Evolutionary conservation across 2,888 invertebrate species (phyloP), one percentile per base, ranked within the genome.

Genomic region (Papilio protenor): DNA sequence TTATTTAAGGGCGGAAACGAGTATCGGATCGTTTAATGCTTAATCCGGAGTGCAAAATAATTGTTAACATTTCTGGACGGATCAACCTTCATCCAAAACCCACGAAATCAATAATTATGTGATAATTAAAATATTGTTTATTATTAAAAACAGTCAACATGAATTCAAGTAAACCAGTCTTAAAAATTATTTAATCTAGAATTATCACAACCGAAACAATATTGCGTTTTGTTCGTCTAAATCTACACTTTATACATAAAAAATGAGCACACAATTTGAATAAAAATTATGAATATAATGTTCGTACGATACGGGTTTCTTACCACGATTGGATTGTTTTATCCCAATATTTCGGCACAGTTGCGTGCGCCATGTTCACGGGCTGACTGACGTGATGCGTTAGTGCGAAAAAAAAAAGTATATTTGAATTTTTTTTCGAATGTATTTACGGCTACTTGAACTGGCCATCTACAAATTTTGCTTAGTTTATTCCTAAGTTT

Each of bases 171-270:
- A 71, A 72, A 40, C n/a, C 76, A 72, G 72, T 76, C 76, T 76
- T 76, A 52, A 72, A 61, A 76, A 47, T 64, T 1, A 73, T 66
- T 73, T 47, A 69, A 66, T 12, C 49, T 52, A 75, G 11, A 49
- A 49, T 21, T 70, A 75, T 70, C 78, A 77, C 70, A 78, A 77
- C 64, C 75, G 52, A 73, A 77, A 75, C 59, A 77, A 74, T 73
- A 77, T 74, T 75, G 59, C 66, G 18, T 61, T 79, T 78, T 16
- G 77, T 82, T 82, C n/a, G 78, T 78, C 64, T 81, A 80, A 6
- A 81, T 78, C 71, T 66, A 21, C 0, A 16, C 23, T 64, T 6
- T 40, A 64, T 6, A 33, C 2, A 64, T 27, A 64, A 4, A 59
- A 66, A 40, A 11, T 18, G n/a, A 66, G n/a, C 12, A 66, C 40